Base-by-base conservation (phyloP, 2,888 invertebrate species). In the Litoditis marina region DNA sequence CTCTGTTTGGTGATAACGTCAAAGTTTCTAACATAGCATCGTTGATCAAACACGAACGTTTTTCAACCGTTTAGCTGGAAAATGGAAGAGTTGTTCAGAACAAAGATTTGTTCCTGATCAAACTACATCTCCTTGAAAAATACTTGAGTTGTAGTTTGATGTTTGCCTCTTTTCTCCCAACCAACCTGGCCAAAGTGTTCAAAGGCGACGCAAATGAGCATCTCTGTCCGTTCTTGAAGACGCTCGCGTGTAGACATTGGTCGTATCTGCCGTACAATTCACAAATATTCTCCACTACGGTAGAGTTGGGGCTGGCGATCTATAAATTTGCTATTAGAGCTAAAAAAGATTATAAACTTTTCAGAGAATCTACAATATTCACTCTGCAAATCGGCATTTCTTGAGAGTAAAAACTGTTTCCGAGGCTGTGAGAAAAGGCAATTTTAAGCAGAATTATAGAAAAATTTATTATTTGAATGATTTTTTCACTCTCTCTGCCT, bases 171-270 rank as follows among this genome's bases (percentile, higher is more conserved):
- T 47, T 19, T 47, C 25, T 13, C 11, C 11, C 25, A 11, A 47
- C 49, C 19, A 47, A 75, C 76, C 76, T 69, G 11, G 80, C 80
- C 19, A 80, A 63, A 11, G 80, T 74, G 60, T 80, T 80, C 13
- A 80, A 66, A 28, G 80, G 80, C 16, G 80, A 80, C 30, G 79
- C 78, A 63, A 81, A 78, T 3, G 80, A 69, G 64, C 80, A 80
- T 50, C 80, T 56, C 16, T 62, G 46, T 1, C 71, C 69, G 19
- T 69, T 60, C 39, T 67, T 71, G 72, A 80, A 80, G 31, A 80
- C 79, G 28, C 69, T 74, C 16, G 66, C 66, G 13, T 58, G 47
- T 16, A 80, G 71, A 57, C 80, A 80, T 28, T 69, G 56, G 27
- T 76, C 76, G 46, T 76, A 76, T 16, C 70, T 64, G 16, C 58